Evolutionary conservation across 2,797 vertebrate genomes (phyloP).

Genomic region (Enteromius trimaculatus): DNA sequence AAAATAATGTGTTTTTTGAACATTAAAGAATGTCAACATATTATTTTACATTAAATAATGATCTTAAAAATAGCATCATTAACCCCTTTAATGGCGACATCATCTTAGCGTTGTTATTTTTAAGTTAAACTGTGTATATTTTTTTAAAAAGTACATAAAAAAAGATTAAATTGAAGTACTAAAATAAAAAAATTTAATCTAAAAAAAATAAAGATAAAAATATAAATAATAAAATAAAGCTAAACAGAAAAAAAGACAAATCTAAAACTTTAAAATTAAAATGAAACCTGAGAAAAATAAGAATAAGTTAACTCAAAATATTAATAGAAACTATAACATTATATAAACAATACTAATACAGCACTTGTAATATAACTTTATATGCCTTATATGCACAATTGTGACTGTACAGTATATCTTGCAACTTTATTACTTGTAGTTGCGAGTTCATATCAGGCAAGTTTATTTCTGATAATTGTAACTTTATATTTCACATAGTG

Average conservation of each 20-base stretch:
- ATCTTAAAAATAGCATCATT: too few species aligned
- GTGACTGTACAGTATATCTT: neutral
- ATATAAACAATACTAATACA: neutral
- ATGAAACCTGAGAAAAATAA: neutral
- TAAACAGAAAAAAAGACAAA: neutral
- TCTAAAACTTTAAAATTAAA: neutral
- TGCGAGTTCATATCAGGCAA: neutral
- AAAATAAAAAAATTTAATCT: neutral
- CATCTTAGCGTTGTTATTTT: neutral
- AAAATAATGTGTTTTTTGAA: too few species aligned
- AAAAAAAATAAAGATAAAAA: neutral
- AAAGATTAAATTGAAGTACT: neutral
- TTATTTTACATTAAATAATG: too few species aligned
- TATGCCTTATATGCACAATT: neutral
- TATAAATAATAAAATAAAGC: neutral
- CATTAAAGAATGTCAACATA: too few species aligned
- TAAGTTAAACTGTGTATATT: neutral
- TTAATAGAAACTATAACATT: neutral
- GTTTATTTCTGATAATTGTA: neutral
- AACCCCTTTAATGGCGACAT: neutral
- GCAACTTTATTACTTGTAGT: neutral
- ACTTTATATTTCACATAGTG: neutral
- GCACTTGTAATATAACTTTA: neutral
- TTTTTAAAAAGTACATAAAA: neutral
- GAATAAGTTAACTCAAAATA: neutral